Conservation (phyloP, 2,888 invertebrate genomes). For the Mesoligia furuncula region DNA sequence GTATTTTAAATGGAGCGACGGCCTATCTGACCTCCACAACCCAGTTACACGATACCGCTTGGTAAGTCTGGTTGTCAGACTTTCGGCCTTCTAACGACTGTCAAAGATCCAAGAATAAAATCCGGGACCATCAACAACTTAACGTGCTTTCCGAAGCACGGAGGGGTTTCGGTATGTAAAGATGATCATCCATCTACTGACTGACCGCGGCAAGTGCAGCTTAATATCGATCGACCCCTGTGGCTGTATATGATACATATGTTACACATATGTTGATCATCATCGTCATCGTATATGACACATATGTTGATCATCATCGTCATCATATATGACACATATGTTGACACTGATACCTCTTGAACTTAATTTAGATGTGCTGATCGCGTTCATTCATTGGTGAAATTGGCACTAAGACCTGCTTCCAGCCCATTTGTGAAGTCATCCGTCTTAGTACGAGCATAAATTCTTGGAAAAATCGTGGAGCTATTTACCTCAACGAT, state of each 20-base stretch:
- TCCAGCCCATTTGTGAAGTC: background rate
- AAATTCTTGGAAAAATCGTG: constrained; percentile 18
- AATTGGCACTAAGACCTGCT: background rate
- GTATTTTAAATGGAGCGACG: background rate
- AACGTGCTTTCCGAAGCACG: background rate
- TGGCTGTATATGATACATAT: too few relatives aligned
- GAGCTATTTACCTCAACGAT: constrained; percentile 19
- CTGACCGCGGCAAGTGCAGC: background rate
- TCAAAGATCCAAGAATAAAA: too few relatives aligned
- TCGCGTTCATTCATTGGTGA: background rate
- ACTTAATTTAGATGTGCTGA: background rate
- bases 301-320: too few relatives aligned
- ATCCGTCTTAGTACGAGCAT: background rate
- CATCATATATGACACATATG: too few relatives aligned
- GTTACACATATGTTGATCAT: too few relatives aligned
- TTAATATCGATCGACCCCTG: too few relatives aligned
- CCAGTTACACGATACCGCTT: background rate
- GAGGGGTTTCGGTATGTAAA: background rate
- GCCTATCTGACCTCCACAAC: background rate
- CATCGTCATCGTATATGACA: too few relatives aligned
- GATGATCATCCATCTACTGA: background rate
- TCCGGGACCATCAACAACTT: too few relatives aligned
- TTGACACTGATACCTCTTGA: too few relatives aligned
- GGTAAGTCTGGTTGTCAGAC: background rate
- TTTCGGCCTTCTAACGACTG: too few relatives aligned